A percentile compares a stretch with the other conserved stretches of the same genome.
Evolutionary conservation across 2,113 vertebrate species (phyloP).

Genomic region (Ageneiosus marmoratus): DNA sequence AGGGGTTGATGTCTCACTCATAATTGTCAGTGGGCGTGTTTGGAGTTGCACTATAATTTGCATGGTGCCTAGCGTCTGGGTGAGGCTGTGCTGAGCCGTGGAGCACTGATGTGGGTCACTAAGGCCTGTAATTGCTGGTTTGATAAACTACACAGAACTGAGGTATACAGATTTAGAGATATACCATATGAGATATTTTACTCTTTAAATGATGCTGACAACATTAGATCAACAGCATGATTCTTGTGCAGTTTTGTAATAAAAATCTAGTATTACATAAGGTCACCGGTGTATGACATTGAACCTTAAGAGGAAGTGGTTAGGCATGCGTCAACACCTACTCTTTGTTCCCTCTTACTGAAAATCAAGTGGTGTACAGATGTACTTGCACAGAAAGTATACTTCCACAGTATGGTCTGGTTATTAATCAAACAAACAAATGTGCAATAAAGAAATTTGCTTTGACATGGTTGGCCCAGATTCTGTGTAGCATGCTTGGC

Average conservation of each 20-base stretch:
- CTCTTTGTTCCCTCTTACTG: slow-evolving; percentile 41
- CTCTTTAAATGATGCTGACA: not conserved
- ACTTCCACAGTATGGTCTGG: not conserved
- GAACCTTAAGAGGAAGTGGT: slow-evolving; percentile 41
- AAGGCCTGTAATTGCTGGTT: slow-evolving; percentile 49
- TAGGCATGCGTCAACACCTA: slow-evolving; percentile 37
- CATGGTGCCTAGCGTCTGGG: slow-evolving; percentile 62
- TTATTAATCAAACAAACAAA: slow-evolving; percentile 15
- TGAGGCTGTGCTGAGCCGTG: slow-evolving; percentile 45
- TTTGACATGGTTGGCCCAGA: slow-evolving; percentile 14
- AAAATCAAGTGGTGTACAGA: slow-evolving; percentile 39
- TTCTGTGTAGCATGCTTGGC: not conserved
- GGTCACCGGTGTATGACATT: slow-evolving; percentile 10
- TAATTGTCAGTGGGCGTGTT: slow-evolving; percentile 61
- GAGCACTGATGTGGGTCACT: slow-evolving; percentile 48
- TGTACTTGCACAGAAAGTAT: not conserved
- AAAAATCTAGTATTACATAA: slow-evolving; percentile 27
- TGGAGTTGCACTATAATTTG: slow-evolving; percentile 61
- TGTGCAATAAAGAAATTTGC: slow-evolving; percentile 4
- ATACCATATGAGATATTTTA: slow-evolving; percentile 11
- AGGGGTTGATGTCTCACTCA: slow-evolving; percentile 55
- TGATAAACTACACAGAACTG: slow-evolving; percentile 33
- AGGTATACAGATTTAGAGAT: slow-evolving; percentile 30
- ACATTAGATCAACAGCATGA: not conserved
- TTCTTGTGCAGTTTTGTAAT: slow-evolving; percentile 11